These are phyloP conservation scores for Drosophila barbarae DNA, from an alignment of 2,888 invertebrate species.

Conservation along the genomic window DNA sequence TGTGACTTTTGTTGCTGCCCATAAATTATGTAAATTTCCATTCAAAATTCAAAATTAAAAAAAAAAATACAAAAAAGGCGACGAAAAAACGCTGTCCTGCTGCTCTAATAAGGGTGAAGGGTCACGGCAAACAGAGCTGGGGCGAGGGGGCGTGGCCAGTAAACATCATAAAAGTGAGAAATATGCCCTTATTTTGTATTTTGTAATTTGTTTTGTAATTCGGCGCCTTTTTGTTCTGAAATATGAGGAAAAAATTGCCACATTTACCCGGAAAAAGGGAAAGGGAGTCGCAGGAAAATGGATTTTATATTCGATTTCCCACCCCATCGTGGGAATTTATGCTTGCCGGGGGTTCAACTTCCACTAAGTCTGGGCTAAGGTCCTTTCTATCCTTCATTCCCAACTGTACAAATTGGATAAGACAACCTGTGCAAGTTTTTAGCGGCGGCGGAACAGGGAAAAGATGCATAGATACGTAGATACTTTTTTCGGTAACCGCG, in stretches of 20 bases:
- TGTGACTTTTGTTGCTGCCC: constrained; percentile 65
- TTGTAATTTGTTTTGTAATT: constrained; percentile 69
- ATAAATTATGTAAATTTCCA: constrained; percentile 73
- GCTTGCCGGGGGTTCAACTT: constrained; percentile 11
- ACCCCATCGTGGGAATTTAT: constrained; percentile 28
- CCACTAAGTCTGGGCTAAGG: constrained; percentile 40
- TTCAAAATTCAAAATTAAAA: constrained; percentile 52
- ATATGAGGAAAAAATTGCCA: constrained; percentile 72
- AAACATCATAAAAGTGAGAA: constrained; percentile 69
- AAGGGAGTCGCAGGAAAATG: constrained; percentile 47
- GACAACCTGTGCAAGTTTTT: constrained; percentile 39
- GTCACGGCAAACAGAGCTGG: constrained; percentile 53
- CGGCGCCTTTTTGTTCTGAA: constrained; percentile 55
- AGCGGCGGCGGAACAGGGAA: constrained; percentile 6
- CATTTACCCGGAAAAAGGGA: constrained; percentile 41
- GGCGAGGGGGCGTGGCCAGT: constrained; percentile 60
- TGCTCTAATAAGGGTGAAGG: constrained; percentile 69
- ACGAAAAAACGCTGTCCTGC: constrained; percentile 40
- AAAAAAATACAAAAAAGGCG: constrained; percentile 27
- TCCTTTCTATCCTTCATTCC: constrained; percentile 21
- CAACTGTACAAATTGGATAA: constrained; percentile 44
- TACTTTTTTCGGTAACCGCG: constrained; percentile 24
- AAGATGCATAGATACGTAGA: constrained; percentile 35
- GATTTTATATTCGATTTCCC: constrained; percentile 62
- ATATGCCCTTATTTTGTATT: constrained; percentile 71